phyloP scores from a whole-genome alignment of 2,888 invertebrate genomes.

The Neocrepidodera transversa region DNA sequence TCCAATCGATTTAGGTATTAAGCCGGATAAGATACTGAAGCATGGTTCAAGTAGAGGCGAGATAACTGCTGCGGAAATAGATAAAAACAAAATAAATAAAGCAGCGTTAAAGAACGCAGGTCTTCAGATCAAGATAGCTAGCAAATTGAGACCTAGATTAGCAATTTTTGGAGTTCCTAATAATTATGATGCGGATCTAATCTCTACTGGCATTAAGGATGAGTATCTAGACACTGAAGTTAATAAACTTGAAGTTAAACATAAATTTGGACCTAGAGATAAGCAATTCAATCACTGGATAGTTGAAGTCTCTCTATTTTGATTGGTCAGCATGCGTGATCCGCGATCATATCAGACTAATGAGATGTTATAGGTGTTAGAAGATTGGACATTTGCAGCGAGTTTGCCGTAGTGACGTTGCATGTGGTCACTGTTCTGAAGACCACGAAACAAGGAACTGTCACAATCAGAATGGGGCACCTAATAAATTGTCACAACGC shows the following conservation, averaged over 20 bases:
- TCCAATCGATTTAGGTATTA: neutral
- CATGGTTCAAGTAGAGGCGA: neutral
- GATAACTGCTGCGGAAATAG: neutral
- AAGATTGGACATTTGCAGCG: neutral
- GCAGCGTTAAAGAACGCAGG: neutral
- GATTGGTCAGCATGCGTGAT: neutral
- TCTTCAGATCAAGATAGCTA: neutral
- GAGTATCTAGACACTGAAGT: neutral
- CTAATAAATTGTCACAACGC: too few species aligned
- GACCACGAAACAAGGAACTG: neutral
- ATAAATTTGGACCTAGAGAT: too few species aligned
- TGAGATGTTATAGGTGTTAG: slow-evolving; percentile 6
- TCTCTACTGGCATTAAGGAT: neutral
- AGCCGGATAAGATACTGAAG: neutral
- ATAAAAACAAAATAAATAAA: neutral
- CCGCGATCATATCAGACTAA: neutral
- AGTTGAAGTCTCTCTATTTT: neutral
- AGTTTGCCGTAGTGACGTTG: neutral
- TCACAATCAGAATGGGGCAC: neutral
- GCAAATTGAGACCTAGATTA: neutral
- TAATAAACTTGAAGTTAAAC: too few species aligned
- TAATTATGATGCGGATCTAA: neutral
- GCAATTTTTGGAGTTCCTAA: neutral
- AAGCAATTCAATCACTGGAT: slow-evolving; percentile 4
- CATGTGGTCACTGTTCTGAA: neutral